phyloP scores from a whole-genome alignment of 2,113 vertebrate genomes.

The Meriones unguiculatus region DNA sequence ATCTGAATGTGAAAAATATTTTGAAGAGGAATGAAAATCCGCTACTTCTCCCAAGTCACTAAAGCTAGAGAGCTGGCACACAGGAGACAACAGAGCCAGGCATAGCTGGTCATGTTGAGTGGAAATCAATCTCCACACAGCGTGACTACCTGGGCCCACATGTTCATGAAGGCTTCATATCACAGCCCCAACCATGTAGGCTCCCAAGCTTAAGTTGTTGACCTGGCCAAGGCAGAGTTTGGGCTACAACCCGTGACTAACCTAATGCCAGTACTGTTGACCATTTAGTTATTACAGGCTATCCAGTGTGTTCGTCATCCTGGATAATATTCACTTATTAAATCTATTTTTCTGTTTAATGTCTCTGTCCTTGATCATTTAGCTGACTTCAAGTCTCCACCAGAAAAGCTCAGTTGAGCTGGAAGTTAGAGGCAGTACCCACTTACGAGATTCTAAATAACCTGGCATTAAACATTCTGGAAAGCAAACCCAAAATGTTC shows the following conservation, averaged over 20 bases:
- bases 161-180: not conserved
- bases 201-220: fast-evolving
- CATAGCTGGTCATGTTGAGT: not conserved
- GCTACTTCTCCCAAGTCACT: conserved; percentile 57
- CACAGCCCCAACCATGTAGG: fast-evolving
- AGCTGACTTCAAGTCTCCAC: not conserved
- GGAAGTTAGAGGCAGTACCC: not conserved
- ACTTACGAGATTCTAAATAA: not conserved
- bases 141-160: fast-evolving
- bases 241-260: not conserved
- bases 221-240: not conserved
- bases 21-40: conserved; percentile 60
- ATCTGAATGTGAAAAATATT: conserved; percentile 72
- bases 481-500: not conserved
- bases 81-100: conserved; percentile 59
- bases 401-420: conserved; percentile 10
- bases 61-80: conserved; percentile 51
- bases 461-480: conserved; percentile 4
- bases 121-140: not conserved
- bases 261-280: not conserved
- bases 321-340: not conserved
- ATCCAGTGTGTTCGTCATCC: not conserved
- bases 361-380: not conserved
- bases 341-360: not conserved
- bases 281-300: not conserved